phyloP scores from a whole-genome alignment of 1,140 invertebrate genomes.

The Pseudomyrmex cubaensis region DNA sequence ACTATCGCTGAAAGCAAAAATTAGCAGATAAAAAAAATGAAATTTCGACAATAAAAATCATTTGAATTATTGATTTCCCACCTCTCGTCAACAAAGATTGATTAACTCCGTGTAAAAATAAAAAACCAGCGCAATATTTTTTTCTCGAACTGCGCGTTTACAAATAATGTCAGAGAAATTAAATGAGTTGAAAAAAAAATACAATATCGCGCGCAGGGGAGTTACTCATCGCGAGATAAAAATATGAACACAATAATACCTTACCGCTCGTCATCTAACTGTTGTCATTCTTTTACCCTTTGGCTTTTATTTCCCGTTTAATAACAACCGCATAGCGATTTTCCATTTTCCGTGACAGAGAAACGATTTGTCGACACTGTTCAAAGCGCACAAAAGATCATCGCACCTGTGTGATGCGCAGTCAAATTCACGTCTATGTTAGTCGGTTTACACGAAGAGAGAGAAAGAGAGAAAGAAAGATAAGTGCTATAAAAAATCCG shows the following conservation, averaged over 20 bases:
- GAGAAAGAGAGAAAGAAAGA: no score
- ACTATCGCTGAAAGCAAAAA: no score
- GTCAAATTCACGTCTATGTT: constrained; percentile 14
- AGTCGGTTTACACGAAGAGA: constrained; percentile 16
- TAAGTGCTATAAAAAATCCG: constrained; percentile 54
- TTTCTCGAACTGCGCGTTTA: neutral
- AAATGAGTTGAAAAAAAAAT: no score
- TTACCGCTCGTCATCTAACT: neutral
- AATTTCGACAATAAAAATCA: no score
- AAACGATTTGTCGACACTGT: constrained; percentile 51
- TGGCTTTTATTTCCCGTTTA: neutral
- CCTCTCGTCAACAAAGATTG: no score
- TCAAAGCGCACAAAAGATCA: constrained; percentile 37
- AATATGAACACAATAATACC: neutral
- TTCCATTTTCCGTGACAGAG: neutral
- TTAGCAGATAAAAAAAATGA: no score
- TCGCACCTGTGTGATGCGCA: constrained; percentile 15
- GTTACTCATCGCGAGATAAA: constrained; percentile 7
- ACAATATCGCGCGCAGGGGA: neutral
- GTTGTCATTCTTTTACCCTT: neutral
- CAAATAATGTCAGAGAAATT: constrained; percentile 2
- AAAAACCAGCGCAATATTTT: constrained; percentile 1
- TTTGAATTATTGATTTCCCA: no score
- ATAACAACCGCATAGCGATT: neutral
- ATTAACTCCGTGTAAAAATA: no score